A percentile compares a stretch with the other conserved stretches of the same genome.
Evolutionary conservation across 2,888 invertebrate genomes (phyloP).

Genomic region (Phengaris arion): DNA sequence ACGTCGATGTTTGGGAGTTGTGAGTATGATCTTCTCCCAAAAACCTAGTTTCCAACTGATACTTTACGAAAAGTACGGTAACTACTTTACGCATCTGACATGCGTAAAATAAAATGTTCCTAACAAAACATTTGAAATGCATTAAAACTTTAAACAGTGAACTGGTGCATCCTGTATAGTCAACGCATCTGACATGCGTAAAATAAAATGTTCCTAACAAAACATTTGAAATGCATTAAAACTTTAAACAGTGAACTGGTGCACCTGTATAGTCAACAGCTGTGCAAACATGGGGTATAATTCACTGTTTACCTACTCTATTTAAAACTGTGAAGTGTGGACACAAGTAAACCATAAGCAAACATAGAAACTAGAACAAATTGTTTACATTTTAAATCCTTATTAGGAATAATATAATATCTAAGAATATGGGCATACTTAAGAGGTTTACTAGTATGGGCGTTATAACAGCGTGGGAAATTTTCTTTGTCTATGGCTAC

Average conservation of each 20-base stretch:
- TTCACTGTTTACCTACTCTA: not conserved
- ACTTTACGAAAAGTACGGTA: too few relatives aligned
- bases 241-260: not conserved
- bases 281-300: constrained; percentile 1
- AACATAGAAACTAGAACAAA: constrained; percentile 18
- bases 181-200: too few relatives aligned
- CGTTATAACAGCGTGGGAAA: not conserved
- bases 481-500: not conserved
- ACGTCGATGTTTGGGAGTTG: too few relatives aligned
- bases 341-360: constrained; percentile 8
- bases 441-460: not conserved
- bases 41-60: too few relatives aligned
- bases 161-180: not conserved
- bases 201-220: too few relatives aligned
- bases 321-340: not conserved
- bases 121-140: not conserved
- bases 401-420: constrained; percentile 10
- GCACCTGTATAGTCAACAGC: not conserved
- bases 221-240: constrained; percentile 16
- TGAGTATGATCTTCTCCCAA: too few relatives aligned
- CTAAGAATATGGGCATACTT: not conserved
- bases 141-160: not conserved
- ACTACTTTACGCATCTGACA: too few relatives aligned
- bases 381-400: constrained; percentile 18
- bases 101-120: too few relatives aligned